Base-by-base conservation (phyloP, 2,888 invertebrate genomes). In the Plebejus anna region DNA sequence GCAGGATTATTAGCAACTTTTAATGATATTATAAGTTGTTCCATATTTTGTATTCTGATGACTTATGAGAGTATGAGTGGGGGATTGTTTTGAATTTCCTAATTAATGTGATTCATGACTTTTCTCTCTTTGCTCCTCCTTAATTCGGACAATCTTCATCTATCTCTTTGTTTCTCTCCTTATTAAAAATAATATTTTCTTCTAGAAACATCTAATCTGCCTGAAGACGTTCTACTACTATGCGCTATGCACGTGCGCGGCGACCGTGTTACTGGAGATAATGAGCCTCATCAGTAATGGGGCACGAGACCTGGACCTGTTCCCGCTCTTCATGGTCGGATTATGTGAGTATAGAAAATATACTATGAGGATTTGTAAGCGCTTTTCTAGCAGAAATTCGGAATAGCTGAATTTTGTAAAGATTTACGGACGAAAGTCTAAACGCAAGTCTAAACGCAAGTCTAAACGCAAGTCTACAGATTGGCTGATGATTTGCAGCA, bases 191-290 rank as follows among this genome's bases (percentile, higher is more conserved):
- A 22, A 22, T 22, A 22, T 22, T 22, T 22, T 77, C 79, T 89
- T 85, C 7, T 87, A 92, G 92, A 88, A 84, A 86, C 78, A 82
- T 1, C 75, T 84, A 4, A n/a, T 78, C 0, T 84, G 79, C 77
- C 78, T 91, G n/a, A 87, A 84, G 75, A 78, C 79, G 0, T 91
- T 84, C 80, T 91, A 88, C 81, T 90, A 89, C 80, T 92, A 89
- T 79, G 82, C 87, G 0, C 78, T 90, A 2, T 82, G 83, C 16
- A 88, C 89, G 0, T 81, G 85, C 0, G 77, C 86, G 0, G 87
- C 87, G 0, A 80, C 85, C 0, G 13, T 87, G 0, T 7, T 88
- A 1, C 16, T 89, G 11, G 81, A 85, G 55, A 77, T 90, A 0
- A 70, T 88, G 0, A 84, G 85, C 7, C 28, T 84, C 0, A 75